These are phyloP conservation scores for Cladopsammia gracilis DNA, from an alignment of 64 coral and sea anemone species.

Conservation along the genomic window DNA sequence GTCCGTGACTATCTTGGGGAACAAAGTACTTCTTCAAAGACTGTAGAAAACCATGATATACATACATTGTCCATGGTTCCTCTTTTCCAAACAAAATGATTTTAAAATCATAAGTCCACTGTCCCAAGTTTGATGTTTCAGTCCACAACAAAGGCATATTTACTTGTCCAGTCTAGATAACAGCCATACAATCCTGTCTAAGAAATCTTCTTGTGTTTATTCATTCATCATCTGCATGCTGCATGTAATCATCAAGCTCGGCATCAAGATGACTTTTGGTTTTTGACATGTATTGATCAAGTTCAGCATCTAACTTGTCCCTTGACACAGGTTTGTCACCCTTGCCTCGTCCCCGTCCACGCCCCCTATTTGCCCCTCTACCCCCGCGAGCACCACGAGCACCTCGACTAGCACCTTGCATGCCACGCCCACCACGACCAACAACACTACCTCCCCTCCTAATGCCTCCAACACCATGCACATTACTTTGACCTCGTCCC, in stretches of 20 bases:
- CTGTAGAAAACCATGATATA: neutral
- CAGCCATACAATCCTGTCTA: neutral
- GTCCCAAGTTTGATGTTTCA: neutral
- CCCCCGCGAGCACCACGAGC: slow-evolving; percentile 45
- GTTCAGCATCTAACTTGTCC: slow-evolving; percentile 82
- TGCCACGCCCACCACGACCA: slow-evolving; percentile 31
- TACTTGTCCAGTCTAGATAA: neutral
- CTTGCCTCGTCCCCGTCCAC: slow-evolving; percentile 70
- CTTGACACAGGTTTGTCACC: slow-evolving; percentile 59
- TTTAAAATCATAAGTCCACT: neutral
- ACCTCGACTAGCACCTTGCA: slow-evolving; percentile 6
- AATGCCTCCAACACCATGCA: slow-evolving; percentile 23
- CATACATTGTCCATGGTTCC: neutral
- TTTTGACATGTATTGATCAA: slow-evolving; percentile 94
- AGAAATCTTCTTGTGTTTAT: neutral
- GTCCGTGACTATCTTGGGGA: neutral
- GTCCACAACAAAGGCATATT: neutral
- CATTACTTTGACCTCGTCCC: slow-evolving; percentile 28
- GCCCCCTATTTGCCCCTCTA: slow-evolving; percentile 61
- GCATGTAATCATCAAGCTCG: slow-evolving; percentile 92
- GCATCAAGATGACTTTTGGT: slow-evolving; percentile 92
- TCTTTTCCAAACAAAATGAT: neutral
- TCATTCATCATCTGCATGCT: slow-evolving; percentile 53
- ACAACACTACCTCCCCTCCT: slow-evolving; percentile 43
- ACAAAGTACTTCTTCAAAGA: neutral